Base-by-base conservation (phyloP, 2,113 vertebrate species). In the Gallinago undulata region DNA sequence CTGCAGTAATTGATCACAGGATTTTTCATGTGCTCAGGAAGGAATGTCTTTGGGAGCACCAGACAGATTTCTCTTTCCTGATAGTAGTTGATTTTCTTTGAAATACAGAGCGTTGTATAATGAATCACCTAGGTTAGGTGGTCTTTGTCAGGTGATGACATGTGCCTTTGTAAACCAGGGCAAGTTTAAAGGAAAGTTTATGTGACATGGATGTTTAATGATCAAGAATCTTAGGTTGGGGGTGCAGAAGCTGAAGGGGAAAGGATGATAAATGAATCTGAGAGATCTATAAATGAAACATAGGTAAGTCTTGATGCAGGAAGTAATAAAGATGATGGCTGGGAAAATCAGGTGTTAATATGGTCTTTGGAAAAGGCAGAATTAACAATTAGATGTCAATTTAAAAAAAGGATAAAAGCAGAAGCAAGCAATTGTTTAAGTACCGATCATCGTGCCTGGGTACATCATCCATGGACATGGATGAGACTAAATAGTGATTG, bases 261-360 rank as follows among this genome's bases (percentile, higher is more conserved):
- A 81, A 81, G 67, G 39, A 57, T 95, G 77, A 72, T 90, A 91
- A 87, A 96, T 84, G 39, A 86, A 73, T 69, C 84, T 23, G 10
- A 68, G 83, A 90, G 37, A 59, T 94, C 45, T 84, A 18, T 57
- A 85, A 91, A 87, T 80, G 67, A 96, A 93, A 69, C 21, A 45
- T 47, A 43, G 75, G 37, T n/a, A 84, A 59, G 25, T 78, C 19
- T 87, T 89, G 72, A 48, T 92, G 23, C 48, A 93, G 48, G 93
- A 83, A 78, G 59, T 74, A 81, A 68, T 74, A 73, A 64, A 89
- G 76, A 83, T 47, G 39, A 86, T 64, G 55, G 19, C 43, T 76
- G 76, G 39, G 35, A 93, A 90, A 87, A 72, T 70, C 70, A 63
- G 6, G 17, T 80, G 17, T 64, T 27, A 95, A 25, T 55, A 31